phyloP scores from a whole-genome alignment of 2,888 invertebrate genomes.

The Chrysodeixis includens region DNA sequence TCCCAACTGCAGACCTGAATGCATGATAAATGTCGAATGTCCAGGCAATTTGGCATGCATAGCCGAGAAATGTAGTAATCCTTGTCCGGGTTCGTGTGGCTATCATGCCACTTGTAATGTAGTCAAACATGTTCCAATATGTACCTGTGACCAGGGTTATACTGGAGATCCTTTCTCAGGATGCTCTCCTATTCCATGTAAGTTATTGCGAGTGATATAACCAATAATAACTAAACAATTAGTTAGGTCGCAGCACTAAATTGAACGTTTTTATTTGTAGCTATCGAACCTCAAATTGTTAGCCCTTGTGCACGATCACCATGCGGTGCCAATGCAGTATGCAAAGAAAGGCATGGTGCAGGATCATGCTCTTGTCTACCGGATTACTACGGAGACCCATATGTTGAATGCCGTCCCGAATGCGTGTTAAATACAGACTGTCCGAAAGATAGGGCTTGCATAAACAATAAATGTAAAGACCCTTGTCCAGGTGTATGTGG shows the following conservation, averaged over 20 bases:
- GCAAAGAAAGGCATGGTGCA: slow-evolving; percentile 94
- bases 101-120: slow-evolving; percentile 92
- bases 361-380: slow-evolving; percentile 95
- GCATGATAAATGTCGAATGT: slow-evolving; percentile 93
- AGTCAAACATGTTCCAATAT: slow-evolving; percentile 92
- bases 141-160: slow-evolving; percentile 91
- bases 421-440: slow-evolving; percentile 97
- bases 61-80: slow-evolving; percentile 92
- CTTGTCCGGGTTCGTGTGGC: slow-evolving; percentile 93
- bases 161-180: slow-evolving; percentile 95
- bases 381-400: slow-evolving; percentile 96
- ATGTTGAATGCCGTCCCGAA: slow-evolving; percentile 95
- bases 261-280: slow-evolving; percentile 71
- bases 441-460: slow-evolving; percentile 92
- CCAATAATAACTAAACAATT: background rate
- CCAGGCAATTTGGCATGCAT: slow-evolving; percentile 92
- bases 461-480: slow-evolving; percentile 95
- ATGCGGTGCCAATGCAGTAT: slow-evolving; percentile 95
- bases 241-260: slow-evolving; percentile 1
- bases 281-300: slow-evolving; percentile 85
- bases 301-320: slow-evolving; percentile 95
- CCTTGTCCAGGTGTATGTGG: slow-evolving; percentile 96
- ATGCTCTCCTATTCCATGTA: slow-evolving; percentile 90
- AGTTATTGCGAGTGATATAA: slow-evolving; percentile 70
- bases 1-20: slow-evolving; percentile 94